Conservation (phyloP, 2,797 vertebrate genomes). For the Coluber constrictor region DNA sequence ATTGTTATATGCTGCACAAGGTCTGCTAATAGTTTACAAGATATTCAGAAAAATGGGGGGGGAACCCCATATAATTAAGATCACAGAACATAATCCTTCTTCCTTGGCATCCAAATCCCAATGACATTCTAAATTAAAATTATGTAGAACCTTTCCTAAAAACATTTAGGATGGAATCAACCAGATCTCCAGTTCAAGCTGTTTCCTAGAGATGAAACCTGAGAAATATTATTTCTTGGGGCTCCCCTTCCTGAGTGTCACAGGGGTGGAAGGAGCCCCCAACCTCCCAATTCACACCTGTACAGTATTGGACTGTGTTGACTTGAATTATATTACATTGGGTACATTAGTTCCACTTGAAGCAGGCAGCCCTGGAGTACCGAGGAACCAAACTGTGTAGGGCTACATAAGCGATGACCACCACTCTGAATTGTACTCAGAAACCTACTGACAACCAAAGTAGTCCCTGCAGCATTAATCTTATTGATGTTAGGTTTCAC, state of each 20-base stretch:
- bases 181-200: background rate
- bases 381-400: background rate
- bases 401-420: background rate
- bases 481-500: background rate
- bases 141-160: background rate
- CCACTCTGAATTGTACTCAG: background rate
- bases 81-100: background rate
- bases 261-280: background rate
- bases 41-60: background rate
- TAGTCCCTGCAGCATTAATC: background rate
- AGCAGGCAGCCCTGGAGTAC: background rate
- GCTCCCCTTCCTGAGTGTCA: background rate
- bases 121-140: background rate
- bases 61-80: background rate
- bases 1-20: background rate
- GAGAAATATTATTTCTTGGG: background rate
- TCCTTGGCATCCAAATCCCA: background rate
- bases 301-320: background rate
- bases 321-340: background rate
- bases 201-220: background rate
- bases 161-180: background rate
- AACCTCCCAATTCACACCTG: background rate
- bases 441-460: background rate
- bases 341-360: background rate
- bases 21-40: background rate